A percentile compares a stretch with the other conserved stretches of the same genome.
Evolutionary conservation across 2,797 vertebrate species (phyloP).

Genomic region (Botia almorhae): DNA sequence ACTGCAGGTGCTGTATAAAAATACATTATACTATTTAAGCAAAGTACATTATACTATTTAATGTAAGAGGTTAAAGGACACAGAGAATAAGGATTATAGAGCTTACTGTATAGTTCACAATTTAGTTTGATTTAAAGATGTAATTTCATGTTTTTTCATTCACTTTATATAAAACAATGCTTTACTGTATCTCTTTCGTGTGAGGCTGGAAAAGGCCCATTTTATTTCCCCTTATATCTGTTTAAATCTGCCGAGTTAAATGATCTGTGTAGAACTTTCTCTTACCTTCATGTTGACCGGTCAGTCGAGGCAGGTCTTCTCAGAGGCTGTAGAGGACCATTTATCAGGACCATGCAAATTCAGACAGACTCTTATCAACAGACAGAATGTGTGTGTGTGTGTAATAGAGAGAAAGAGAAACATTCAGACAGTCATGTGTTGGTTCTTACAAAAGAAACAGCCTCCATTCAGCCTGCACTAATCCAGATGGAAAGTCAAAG

Average conservation of each 20-base stretch:
- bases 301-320: slow-evolving; percentile 16
- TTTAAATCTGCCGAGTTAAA: not conserved
- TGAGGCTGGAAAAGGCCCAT: no score
- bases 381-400: slow-evolving; percentile 28
- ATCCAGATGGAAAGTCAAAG: slow-evolving; percentile 89
- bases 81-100: no score
- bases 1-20: not conserved
- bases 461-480: slow-evolving; percentile 87
- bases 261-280: not conserved
- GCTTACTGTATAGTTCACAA: no score
- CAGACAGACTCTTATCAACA: slow-evolving; percentile 53
- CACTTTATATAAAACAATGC: no score
- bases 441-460: slow-evolving; percentile 86
- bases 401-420: slow-evolving; percentile 42
- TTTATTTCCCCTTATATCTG: no score
- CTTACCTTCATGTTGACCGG: not conserved
- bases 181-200: no score
- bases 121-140: not conserved
- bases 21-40: no score
- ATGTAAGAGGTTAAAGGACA: no score
- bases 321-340: not conserved
- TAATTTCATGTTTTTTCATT: not conserved
- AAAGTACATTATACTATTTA: not conserved
- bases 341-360: slow-evolving; percentile 47
- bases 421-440: slow-evolving; percentile 82